These are phyloP conservation scores for Loriculus beryllinus DNA, from an alignment of 2,797 vertebrate species.

Conservation along the genomic window DNA sequence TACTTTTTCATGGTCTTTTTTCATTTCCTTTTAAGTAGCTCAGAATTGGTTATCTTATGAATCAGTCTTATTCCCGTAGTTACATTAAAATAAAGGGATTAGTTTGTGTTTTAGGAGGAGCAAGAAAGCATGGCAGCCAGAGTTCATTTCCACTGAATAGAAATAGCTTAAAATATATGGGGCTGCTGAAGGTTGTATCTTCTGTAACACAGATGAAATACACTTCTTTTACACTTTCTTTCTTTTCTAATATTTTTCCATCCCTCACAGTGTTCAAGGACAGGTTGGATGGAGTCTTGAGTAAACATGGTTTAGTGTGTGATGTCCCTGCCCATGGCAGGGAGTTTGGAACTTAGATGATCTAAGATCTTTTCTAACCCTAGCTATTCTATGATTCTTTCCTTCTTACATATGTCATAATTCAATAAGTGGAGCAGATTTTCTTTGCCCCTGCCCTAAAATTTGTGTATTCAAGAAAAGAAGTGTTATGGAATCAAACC, in stretches of 20 bases:
- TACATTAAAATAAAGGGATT: not conserved
- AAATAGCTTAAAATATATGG: not conserved
- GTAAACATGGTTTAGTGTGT: not conserved
- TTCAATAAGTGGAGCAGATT: not conserved
- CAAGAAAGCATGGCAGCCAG: not conserved
- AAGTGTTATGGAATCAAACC: not conserved
- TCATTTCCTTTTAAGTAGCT: not conserved
- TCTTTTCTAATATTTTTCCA: not conserved
- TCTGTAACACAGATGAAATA: not conserved
- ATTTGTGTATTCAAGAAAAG: not conserved
- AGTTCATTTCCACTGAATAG: not conserved
- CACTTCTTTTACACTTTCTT: no score
- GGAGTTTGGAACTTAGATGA: not conserved
- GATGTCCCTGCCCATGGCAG: not conserved
- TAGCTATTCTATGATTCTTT: not conserved
- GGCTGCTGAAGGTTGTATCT: rapidly evolving
- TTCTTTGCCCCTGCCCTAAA: not conserved
- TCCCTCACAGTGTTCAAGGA: not conserved
- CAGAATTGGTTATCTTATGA: not conserved
- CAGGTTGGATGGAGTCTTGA: not conserved
- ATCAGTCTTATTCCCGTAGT: not conserved
- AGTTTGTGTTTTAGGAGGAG: not conserved
- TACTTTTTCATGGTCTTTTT: not conserved
- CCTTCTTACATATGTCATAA: not conserved
- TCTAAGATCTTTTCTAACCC: not conserved